These are phyloP conservation scores for Naso thynnoides DNA, from an alignment of 2,797 vertebrate genomes.

Conservation along the genomic window DNA sequence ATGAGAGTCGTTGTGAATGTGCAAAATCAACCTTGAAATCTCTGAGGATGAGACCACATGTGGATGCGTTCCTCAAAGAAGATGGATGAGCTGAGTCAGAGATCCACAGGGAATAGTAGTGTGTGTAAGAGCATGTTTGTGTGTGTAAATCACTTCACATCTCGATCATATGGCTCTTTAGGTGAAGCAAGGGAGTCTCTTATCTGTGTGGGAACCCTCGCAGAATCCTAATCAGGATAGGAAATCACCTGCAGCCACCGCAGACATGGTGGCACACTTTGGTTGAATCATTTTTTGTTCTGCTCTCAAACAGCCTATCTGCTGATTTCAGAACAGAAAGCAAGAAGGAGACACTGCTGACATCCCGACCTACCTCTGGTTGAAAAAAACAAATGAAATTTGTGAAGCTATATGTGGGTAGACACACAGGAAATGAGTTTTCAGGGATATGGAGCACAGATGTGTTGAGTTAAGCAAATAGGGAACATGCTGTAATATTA, in stretches of 20 bases:
- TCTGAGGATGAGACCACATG: slow-evolving; percentile 34
- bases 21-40: slow-evolving; percentile 44
- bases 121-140: slow-evolving; percentile 23
- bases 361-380: background rate
- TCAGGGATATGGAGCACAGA: background rate
- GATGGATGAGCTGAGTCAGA: slow-evolving; percentile 54
- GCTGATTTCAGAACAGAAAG: background rate
- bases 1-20: slow-evolving; percentile 13
- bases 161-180: slow-evolving; percentile 33
- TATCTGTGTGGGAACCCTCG: slow-evolving; percentile 14
- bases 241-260: slow-evolving; percentile 29
- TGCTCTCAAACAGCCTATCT: background rate
- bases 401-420: background rate
- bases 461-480: background rate
- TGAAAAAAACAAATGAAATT: background rate
- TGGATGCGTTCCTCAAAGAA: slow-evolving; percentile 3
- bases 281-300: background rate
- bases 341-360: background rate
- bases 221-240: slow-evolving; percentile 25
- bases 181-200: slow-evolving; percentile 14
- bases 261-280: background rate
- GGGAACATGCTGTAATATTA: background rate
- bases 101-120: slow-evolving; percentile 4
- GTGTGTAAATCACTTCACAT: slow-evolving; percentile 42
- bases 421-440: slow-evolving; percentile 2